phyloP scores from a whole-genome alignment of 2,888 invertebrate genomes.

The Cantharis lateralis region DNA sequence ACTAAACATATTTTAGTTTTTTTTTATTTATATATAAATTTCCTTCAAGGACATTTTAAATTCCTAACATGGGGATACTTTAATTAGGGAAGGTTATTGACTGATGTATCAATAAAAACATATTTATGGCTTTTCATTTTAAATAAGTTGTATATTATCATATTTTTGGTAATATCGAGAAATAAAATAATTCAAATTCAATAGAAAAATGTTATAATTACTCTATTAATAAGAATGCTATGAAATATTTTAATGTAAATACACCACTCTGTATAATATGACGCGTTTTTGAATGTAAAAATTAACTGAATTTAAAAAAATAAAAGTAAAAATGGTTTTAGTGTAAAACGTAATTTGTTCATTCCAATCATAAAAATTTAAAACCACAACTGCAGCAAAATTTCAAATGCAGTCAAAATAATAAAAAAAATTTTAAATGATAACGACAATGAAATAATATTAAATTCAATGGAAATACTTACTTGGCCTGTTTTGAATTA shows the following conservation, averaged over 20 bases:
- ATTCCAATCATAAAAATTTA: neutral
- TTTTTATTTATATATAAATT: too few species aligned
- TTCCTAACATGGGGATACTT: too few species aligned
- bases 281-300: neutral
- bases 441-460: neutral
- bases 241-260: neutral
- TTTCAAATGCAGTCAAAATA: neutral
- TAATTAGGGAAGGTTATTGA: too few species aligned
- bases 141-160: too few species aligned
- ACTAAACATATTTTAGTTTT: too few species aligned
- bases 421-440: neutral
- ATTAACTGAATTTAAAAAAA: neutral
- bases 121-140: too few species aligned
- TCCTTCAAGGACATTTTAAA: too few species aligned
- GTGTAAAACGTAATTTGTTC: neutral
- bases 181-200: neutral
- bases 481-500: constrained; percentile 58
- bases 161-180: too few species aligned
- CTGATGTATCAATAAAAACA: too few species aligned
- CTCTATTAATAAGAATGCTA: neutral
- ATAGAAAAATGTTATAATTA: neutral
- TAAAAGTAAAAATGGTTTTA: neutral
- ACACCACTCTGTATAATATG: neutral
- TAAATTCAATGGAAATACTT: constrained; percentile 44
- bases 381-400: neutral